These are phyloP conservation scores for Drosophila phalerata DNA, from an alignment of 2,888 invertebrate species.

Conservation along the genomic window DNA sequence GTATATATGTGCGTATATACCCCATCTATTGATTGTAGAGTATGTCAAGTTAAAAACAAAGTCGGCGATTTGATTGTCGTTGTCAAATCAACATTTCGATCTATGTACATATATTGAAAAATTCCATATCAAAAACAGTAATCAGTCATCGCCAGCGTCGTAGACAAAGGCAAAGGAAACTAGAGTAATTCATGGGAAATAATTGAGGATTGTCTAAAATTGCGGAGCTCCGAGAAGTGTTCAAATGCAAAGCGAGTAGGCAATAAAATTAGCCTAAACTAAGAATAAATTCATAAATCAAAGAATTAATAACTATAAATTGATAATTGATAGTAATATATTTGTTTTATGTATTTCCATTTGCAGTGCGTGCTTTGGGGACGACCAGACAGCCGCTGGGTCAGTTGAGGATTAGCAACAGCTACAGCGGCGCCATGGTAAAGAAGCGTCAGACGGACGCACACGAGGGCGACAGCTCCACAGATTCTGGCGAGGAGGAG, in stretches of 20 bases:
- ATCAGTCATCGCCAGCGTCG: slow-evolving; percentile 28
- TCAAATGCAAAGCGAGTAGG: slow-evolving; percentile 12
- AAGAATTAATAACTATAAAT: too few relatives aligned
- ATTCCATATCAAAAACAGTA: slow-evolving; percentile 22
- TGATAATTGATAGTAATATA: too few relatives aligned
- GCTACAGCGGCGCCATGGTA: slow-evolving; percentile 86
- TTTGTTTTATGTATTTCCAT: neutral
- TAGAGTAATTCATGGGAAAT: neutral
- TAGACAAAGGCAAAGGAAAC: slow-evolving; percentile 15
- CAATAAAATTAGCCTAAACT: neutral
- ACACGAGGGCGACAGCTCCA: slow-evolving; percentile 89
- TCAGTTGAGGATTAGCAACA: slow-evolving; percentile 29
- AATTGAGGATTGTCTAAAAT: neutral
- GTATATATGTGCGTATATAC: slow-evolving; percentile 3
- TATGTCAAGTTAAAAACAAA: slow-evolving; percentile 19
- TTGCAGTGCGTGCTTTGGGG: slow-evolving; percentile 31
- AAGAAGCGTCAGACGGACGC: slow-evolving; percentile 91
- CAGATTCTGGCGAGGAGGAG: slow-evolving; percentile 91
- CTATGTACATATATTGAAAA: slow-evolving; percentile 5
- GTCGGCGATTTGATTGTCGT: slow-evolving; percentile 10
- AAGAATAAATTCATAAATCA: neutral
- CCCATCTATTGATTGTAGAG: neutral
- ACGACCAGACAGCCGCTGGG: slow-evolving; percentile 45
- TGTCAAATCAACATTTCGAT: slow-evolving; percentile 25
- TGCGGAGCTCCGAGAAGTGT: neutral